Evolutionary conservation across 2,888 invertebrate species (phyloP).

Genomic region (Aphodius granarius): DNA sequence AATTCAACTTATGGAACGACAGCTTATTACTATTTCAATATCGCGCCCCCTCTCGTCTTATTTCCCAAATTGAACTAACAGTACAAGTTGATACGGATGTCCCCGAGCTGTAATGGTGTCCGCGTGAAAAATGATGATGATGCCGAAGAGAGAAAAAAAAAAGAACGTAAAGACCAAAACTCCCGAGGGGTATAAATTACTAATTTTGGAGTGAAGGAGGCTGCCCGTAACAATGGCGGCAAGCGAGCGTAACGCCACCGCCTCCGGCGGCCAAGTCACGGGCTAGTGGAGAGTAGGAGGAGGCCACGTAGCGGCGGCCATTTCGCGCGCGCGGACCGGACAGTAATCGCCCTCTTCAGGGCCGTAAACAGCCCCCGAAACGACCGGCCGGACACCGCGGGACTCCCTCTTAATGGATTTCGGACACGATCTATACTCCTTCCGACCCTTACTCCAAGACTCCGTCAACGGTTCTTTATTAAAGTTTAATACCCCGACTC

Average conservation of each 20-base stretch:
- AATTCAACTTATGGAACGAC: background rate
- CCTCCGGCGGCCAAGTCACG: conserved; percentile 39
- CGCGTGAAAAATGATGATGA: conserved; percentile 55
- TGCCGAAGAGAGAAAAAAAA: conserved; percentile 42
- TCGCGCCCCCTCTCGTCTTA: background rate
- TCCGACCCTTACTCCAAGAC: conserved; percentile 31
- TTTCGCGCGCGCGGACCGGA: conserved; percentile 48
- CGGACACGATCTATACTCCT: conserved; percentile 41
- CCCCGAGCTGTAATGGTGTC: conserved; percentile 52
- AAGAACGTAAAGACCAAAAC: conserved; percentile 45
- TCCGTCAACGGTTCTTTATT: conserved; percentile 22
- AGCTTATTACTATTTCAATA: background rate
- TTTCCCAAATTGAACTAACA: background rate
- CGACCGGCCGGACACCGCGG: conserved; percentile 52
- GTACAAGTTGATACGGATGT: conserved; percentile 38
- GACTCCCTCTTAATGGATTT: conserved; percentile 52
- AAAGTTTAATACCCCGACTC: conserved; percentile 24
- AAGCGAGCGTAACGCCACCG: conserved; percentile 46
- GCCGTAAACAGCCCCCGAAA: conserved; percentile 53
- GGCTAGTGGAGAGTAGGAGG: conserved; percentile 38
- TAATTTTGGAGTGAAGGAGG: conserved; percentile 33
- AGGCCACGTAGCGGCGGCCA: conserved; percentile 46
- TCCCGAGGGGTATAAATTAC: conserved; percentile 35
- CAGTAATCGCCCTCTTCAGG: conserved; percentile 54
- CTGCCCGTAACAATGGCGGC: conserved; percentile 42